Conservation (phyloP, 1,140 invertebrate genomes). For the Pachyrhynchus sulphureomaculatus region DNA sequence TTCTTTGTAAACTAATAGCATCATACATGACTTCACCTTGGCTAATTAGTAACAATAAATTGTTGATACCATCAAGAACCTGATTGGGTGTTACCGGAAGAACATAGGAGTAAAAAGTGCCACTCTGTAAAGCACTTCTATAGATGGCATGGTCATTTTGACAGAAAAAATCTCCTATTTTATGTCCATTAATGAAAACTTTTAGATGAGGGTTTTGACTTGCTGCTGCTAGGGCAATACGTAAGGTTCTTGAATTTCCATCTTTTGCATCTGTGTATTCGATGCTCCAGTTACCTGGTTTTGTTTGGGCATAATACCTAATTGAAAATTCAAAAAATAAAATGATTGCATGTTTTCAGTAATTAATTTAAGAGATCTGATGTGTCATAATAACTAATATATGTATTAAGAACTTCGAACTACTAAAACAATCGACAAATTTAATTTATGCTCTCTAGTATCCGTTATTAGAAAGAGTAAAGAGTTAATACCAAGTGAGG, state of each 20-base stretch:
- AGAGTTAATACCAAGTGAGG: too few relatives aligned
- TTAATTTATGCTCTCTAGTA: too few relatives aligned
- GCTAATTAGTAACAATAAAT: neutral
- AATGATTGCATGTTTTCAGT: neutral
- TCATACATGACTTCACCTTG: conserved; percentile 13
- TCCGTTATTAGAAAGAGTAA: too few relatives aligned
- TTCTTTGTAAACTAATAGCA: conserved; percentile 7
- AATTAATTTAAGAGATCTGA: too few relatives aligned
- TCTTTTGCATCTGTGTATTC: neutral
- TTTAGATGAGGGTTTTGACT: conserved; percentile 11
- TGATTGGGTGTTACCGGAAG: neutral
- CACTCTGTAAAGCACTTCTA: conserved; percentile 15
- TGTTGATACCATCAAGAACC: neutral
- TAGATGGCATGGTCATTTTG: conserved; percentile 3
- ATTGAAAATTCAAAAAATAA: neutral
- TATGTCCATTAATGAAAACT: conserved; percentile 2
- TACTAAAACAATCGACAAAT: too few relatives aligned
- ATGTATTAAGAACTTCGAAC: too few relatives aligned
- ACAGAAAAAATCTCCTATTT: conserved; percentile 2
- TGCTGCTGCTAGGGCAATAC: neutral
- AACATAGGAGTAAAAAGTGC: conserved; percentile 5
- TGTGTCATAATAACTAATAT: too few relatives aligned
- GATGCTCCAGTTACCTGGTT: conserved; percentile 6
- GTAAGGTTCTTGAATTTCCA: neutral
- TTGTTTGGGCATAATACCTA: conserved; percentile 15